Conservation (phyloP, 2,113 vertebrate genomes). For the Corydoras maculifer region DNA sequence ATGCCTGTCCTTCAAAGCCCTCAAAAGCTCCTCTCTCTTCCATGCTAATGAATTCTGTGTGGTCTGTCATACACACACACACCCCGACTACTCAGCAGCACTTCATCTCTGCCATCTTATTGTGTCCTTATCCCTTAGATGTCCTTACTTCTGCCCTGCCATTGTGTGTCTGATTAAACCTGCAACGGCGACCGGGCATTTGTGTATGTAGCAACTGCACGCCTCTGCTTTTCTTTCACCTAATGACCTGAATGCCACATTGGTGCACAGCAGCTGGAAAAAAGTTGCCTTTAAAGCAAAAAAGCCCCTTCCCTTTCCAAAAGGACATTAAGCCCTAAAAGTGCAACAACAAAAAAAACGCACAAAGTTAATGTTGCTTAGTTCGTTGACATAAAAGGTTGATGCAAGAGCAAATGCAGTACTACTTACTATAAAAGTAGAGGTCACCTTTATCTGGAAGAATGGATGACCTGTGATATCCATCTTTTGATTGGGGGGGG, state of each 20-base stretch:
- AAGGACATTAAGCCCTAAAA: slow-evolving; percentile 59
- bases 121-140: slow-evolving; percentile 75
- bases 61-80: slow-evolving; percentile 6
- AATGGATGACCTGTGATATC: slow-evolving; percentile 86
- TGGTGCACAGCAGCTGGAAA: slow-evolving; percentile 64
- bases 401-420: slow-evolving; percentile 7
- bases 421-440: slow-evolving; percentile 58
- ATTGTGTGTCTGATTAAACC: slow-evolving; percentile 69
- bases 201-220: slow-evolving; percentile 43
- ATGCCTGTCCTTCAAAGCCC: slow-evolving; percentile 34
- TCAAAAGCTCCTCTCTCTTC: slow-evolving; percentile 17
- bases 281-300: slow-evolving; percentile 65
- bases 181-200: slow-evolving; percentile 45
- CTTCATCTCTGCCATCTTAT: slow-evolving; percentile 62
- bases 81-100: slow-evolving; percentile 10
- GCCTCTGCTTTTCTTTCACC: slow-evolving; percentile 42
- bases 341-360: slow-evolving; percentile 38
- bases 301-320: slow-evolving; percentile 55
- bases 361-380: slow-evolving; percentile 29
- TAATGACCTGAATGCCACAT: slow-evolving; percentile 53
- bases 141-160: slow-evolving; percentile 63
- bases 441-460: slow-evolving; percentile 78
- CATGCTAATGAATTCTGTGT: slow-evolving; percentile 49
- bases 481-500: slow-evolving; percentile 71
- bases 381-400: slow-evolving; percentile 22